Percentiles rank a stretch among this genome's conserved stretches.
Evolutionary conservation across 2,797 vertebrate genomes (phyloP).

Genomic region (Muraenolepis orangiensis): DNA sequence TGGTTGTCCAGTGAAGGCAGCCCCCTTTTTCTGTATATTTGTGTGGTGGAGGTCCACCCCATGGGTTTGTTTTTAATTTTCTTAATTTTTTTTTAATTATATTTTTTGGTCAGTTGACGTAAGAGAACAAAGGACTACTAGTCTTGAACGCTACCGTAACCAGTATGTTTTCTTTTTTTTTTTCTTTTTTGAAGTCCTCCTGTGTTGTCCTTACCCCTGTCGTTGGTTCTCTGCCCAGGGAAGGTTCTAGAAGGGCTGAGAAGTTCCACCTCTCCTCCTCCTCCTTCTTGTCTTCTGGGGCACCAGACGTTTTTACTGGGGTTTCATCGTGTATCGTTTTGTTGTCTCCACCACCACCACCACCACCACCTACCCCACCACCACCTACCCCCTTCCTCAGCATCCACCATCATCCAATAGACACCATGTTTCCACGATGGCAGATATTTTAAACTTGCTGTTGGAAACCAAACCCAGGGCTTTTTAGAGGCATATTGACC

Average conservation of each 20-base stretch:
- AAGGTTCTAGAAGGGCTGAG: conserved; percentile 24
- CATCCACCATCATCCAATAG: neutral
- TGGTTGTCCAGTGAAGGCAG: conserved; percentile 54
- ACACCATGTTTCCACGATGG: neutral
- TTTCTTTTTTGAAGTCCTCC: neutral
- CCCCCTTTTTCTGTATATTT: conserved; percentile 25
- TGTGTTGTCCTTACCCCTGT: neutral
- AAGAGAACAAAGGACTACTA: conserved; percentile 17
- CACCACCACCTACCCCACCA: neutral
- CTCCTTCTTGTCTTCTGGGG: conserved; percentile 23
- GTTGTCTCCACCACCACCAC: conserved; percentile 8
- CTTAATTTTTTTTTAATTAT: neutral
- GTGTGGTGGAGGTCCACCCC: conserved; percentile 46
- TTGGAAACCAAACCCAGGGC: conserved; percentile 19
- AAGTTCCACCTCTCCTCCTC: conserved; percentile 34
- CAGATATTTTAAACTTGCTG: neutral
- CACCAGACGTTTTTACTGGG: conserved; percentile 28
- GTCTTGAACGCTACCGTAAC: neutral
- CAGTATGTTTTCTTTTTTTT: too few relatives aligned
- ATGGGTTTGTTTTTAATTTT: neutral
- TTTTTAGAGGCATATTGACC: conserved; percentile 19
- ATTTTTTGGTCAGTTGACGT: conserved; percentile 30
- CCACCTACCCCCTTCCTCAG: conserved; percentile 9
- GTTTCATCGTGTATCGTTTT: conserved; percentile 1
- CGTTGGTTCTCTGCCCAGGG: conserved; percentile 10